Percentiles rank a stretch among this genome's conserved stretches.
Conservation (phyloP, 2,797 vertebrate genomes). For the Heterohyrax brucei region DNA sequence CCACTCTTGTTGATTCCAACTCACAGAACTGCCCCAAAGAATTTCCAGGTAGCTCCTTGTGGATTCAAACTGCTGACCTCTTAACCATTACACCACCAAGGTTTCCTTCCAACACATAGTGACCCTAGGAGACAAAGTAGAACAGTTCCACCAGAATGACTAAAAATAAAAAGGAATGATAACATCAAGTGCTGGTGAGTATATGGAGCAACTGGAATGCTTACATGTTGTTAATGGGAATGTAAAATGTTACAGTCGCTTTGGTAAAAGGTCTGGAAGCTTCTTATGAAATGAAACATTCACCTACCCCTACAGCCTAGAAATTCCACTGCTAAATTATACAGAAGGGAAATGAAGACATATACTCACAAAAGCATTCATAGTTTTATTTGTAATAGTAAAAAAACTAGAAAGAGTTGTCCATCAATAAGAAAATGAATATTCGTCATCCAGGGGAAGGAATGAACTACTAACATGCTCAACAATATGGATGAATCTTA, state of each 20-base stretch:
- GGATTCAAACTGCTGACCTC: no score
- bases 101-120: no score
- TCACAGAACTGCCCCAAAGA: no score
- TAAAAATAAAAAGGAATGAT: neutral
- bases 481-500: neutral
- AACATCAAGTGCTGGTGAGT: neutral
- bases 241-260: neutral
- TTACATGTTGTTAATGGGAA: no score
- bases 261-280: neutral
- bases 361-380: neutral
- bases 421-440: neutral
- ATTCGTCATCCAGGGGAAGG: neutral
- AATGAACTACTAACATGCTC: neutral
- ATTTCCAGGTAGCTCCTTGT: no score
- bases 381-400: constrained; percentile 10
- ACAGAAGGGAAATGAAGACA: neutral
- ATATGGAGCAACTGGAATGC: no score
- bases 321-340: neutral
- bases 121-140: no score
- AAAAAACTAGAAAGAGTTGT: constrained; percentile 12
- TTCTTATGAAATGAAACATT: neutral
- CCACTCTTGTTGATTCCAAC: no score
- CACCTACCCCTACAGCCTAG: neutral
- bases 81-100: no score
- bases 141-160: neutral